Base-by-base conservation (phyloP, 2,113 vertebrate species). In the Ploceus nigricollis region DNA sequence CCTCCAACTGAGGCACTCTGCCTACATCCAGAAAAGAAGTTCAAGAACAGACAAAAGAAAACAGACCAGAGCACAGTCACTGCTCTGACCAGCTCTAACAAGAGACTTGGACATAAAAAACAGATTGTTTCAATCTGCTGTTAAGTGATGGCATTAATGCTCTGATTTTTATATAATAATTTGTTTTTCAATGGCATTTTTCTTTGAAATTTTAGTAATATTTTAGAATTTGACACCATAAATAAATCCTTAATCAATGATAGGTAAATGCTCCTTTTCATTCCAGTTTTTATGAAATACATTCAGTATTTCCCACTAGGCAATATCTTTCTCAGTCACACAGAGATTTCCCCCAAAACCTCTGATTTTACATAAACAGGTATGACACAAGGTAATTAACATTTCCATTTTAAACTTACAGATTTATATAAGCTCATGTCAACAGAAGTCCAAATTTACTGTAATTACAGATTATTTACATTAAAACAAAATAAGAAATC, bases 381-480 rank as follows among this genome's bases (percentile, higher is more conserved):
- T 98, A 98, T 98, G 97, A 96, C 97, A 98, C 98, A 98, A 97
- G 98, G 98, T 98, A 98, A 99, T 99, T 99, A 99, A 99, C 98
- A 99, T 99, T 98, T 98, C 98, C 97, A 98, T 98, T 98, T 98
- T 99, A 99, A 99, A 99, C 98, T 99, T 98, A 97, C 98, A 98
- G 98, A 99, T 99, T 99, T 99, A 98, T 98, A 99, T 98, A 98
- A 99, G 99, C 98, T 98, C 99, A 98, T 99, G 99, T 99, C 99
- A 99, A 99, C 99, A 99, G 98, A 99, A 98, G 98, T 98, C 98
- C 99, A 99, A 99, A 99, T 99, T 99, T 99, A 99, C 99, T 99
- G 99, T 99, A 99, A 99, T 99, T 99, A 99, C 99, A 98, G 99
- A 99, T 99, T 99, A 99, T 99, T 99, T 99, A 99, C 99, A 99